Base-by-base conservation (phyloP, 2,113 vertebrate species). In the Pica pica region DNA sequence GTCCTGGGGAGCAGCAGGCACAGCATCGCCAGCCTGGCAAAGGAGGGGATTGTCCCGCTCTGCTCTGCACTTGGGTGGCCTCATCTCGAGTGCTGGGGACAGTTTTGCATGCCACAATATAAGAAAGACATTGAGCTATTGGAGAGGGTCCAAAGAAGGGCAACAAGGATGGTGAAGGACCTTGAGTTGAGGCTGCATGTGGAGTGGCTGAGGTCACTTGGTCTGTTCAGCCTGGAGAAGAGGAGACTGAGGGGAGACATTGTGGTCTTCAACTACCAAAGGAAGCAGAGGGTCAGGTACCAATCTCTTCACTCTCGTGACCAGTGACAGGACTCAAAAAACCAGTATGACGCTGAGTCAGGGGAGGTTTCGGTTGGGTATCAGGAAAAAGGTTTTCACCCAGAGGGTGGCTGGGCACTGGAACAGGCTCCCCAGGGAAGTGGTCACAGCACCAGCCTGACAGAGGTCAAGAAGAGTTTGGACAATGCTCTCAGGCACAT, bases 11-110 rank as follows among this genome's bases (percentile, higher is more conserved):
- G 7, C 46, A 67, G 3, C 60, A n/a, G 60, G 46, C 15, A 5
- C 16, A 60, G 60, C 69, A 39, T 2, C 0, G 1, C 22, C 44
- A 30, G 26, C n/a, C 0, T 0, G 56, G 9, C 4, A 3, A 56
- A 60, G 53, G 37, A 67, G 27, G 44, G 33, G 12, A 89, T 10
- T 52, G 69, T 89, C 39, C 68, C 0, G 0, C 31, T 50, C 50
- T 64, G 76, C 42, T 64, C 42, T 27, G 50, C 2, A 0, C 27
- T 42, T 46, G 22, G 27, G 37, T 0, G 0, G 76, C 76, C 57
- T 80, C 67, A 13, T 27, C 35, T 42, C 4, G 0, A 28, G 52
- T 18, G 15, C 46, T 33, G 31, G 9, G 55, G 20, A 9, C 41
- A 31, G 35, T 3, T 53, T 13, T 30, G 75, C 35, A 49, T 11